These are phyloP conservation scores for Tuberolachnus salignus DNA, from an alignment of 2,888 invertebrate species.

Conservation along the genomic window DNA sequence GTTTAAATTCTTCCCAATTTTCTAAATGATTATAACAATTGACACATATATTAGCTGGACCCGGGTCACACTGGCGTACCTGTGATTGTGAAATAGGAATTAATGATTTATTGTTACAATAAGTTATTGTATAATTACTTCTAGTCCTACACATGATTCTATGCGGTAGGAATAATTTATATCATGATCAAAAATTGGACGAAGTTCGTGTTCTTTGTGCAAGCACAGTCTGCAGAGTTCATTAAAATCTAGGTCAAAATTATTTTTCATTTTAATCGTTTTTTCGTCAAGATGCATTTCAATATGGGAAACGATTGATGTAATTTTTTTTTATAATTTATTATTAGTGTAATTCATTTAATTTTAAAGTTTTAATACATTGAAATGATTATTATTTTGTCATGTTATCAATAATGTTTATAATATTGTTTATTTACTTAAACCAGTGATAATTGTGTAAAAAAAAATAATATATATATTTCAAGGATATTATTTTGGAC, in stretches of 20 bases:
- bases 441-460: not conserved
- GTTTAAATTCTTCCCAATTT: slow-evolving; percentile 57
- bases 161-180: slow-evolving; percentile 31
- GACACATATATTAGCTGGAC: slow-evolving; percentile 50
- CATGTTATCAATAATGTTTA: slow-evolving; percentile 9
- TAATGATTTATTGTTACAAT: not conserved
- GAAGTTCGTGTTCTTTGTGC: slow-evolving; percentile 23
- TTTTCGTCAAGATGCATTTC: not conserved
- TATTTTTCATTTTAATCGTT: slow-evolving; percentile 15
- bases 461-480: no score
- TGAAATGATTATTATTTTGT: not conserved
- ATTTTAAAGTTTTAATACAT: not conserved
- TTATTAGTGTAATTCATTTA: not conserved
- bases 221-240: slow-evolving; percentile 52
- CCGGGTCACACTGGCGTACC: slow-evolving; percentile 42
- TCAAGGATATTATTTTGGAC: no score
- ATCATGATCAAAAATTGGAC: slow-evolving; percentile 40
- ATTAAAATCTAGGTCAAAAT: slow-evolving; percentile 42
- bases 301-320: not conserved
- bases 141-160: slow-evolving; percentile 47
- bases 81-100: not conserved
- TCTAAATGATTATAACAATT: slow-evolving; percentile 54
- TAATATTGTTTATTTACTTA: not conserved
- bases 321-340: not conserved
- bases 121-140: slow-evolving; percentile 23